Conservation (phyloP, 2,113 vertebrate species). For the human (Homo sapiens) region GRCh38 chr20:57046001-57046500, state of each 20-base stretch:
- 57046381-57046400: too few species aligned
- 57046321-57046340: too few species aligned
- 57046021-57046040: background rate
- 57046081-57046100: background rate
- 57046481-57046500: background rate
- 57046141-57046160: too few species aligned
- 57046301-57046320: too few species aligned
- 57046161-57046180: too few species aligned
- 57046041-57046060: background rate
- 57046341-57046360: too few species aligned
- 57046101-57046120: background rate
- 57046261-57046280: too few species aligned
- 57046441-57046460: background rate
- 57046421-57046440: background rate
- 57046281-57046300: too few species aligned
- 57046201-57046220: fast-evolving
- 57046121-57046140: background rate
- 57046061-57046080: background rate
- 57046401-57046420: background rate
- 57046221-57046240: too few species aligned
- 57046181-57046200: fast-evolving
- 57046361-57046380: too few species aligned
- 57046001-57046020: background rate
- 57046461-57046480: background rate
- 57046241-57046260: too few species aligned